Base-by-base conservation (phyloP, 2,888 invertebrate genomes). In the Prenolepis imparis region DNA sequence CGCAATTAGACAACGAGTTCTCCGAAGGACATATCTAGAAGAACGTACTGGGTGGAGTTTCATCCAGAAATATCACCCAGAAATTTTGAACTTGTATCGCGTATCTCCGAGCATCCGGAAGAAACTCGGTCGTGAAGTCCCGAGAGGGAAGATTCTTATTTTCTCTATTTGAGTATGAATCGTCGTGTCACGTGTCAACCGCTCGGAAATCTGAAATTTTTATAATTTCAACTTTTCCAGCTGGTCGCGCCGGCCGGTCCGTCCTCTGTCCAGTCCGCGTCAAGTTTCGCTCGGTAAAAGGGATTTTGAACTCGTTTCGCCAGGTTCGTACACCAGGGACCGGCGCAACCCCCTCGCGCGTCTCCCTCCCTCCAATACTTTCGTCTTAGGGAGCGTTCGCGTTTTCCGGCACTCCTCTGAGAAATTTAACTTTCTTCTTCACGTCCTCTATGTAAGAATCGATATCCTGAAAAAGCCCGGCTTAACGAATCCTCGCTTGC, bases 391-490 rank as follows among this genome's bases (percentile, higher is more conserved):
- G 44, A 80, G 36, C 74, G 78, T 86, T 83, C 84, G 77, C 84
- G 73, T 82, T 86, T 85, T 61, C 81, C 82, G 80, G 68, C 89
- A 86, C 86, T 88, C 93, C 92, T 91, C 88, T 81, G 92, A 93
- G 92, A 92, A 92, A 93, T 92, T 92, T 91, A 93, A 93, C 92
- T 92, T 92, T 92, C 88, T 92, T 92, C 88, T 85, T 86, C 90
- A 82, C 82, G 83, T 78, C 84, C 61, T 82, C 67, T n/a, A n/a
- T n/a, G 70, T 81, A 63, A 80, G 88, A 87, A 90, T 89, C 91
- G 89, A 92, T 91, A 88, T 44, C 72, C 63, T 85, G 68, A 84
- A 87, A 87, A 88, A 82, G 82, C 86, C 44, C 55, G 48, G 68
- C 68, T 84, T 90, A 89, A 91, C 87, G 88, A 90, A 86, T 86